phyloP scores from a whole-genome alignment of 2,113 vertebrate species.

The Octodon degus region DNA sequence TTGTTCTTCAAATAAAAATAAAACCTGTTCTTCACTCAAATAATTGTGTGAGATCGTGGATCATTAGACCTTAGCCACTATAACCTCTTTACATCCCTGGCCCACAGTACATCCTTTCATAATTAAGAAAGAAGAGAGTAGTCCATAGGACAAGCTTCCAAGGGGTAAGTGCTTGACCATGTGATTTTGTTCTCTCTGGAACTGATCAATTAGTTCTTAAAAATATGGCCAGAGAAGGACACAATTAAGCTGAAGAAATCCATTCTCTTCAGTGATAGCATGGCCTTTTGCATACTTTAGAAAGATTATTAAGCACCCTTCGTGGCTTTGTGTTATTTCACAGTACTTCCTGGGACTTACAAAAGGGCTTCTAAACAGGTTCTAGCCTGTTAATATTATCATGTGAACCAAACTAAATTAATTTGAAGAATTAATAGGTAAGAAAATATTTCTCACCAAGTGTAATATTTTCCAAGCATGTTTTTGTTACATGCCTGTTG shows the following conservation, averaged over 20 bases:
- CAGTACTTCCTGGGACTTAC: constrained; percentile 29
- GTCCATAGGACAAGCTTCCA: background rate
- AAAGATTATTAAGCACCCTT: background rate
- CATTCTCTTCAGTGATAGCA: background rate
- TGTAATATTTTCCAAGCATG: background rate
- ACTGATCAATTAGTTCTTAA: background rate
- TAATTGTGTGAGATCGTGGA: background rate
- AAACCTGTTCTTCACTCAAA: background rate
- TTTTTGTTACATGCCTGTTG: constrained; percentile 34
- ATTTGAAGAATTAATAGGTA: constrained; percentile 52
- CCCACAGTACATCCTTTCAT: background rate
- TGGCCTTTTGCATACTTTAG: background rate
- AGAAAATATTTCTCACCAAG: background rate
- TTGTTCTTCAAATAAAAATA: background rate
- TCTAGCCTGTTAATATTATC: constrained; percentile 31
- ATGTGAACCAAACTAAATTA: constrained; percentile 34
- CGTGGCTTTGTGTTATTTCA: constrained; percentile 33
- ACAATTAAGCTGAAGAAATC: constrained; percentile 43
- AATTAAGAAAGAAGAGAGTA: background rate
- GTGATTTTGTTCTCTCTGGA: background rate
- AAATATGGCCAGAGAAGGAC: constrained; percentile 38
- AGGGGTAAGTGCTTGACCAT: background rate
- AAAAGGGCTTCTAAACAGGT: constrained; percentile 12
- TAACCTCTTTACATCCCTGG: constrained; percentile 26
- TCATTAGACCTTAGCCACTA: background rate